Evolutionary conservation across 2,888 invertebrate genomes (phyloP).

Genomic region (Falcaria lacertinaria): DNA sequence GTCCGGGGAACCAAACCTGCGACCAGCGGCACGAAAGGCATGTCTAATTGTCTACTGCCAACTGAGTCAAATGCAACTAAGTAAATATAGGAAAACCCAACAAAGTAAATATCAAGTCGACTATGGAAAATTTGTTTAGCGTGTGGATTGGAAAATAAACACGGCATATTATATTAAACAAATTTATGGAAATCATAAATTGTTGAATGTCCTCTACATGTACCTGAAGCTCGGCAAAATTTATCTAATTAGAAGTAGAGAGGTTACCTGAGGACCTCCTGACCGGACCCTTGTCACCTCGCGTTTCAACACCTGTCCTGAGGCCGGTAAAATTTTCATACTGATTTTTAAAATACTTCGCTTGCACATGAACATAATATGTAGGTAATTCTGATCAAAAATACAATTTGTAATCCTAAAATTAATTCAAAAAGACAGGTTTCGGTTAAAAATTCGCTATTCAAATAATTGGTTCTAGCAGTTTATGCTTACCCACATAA

Average conservation of each 20-base stretch:
- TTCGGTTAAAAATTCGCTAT: too few species aligned
- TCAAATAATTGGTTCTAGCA: too few species aligned
- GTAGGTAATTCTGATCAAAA: neutral
- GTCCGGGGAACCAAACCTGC: too few species aligned
- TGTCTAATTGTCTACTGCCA: too few species aligned
- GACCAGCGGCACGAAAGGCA: too few species aligned
- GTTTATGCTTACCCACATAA: too few species aligned
- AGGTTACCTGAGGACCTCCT: conserved; percentile 23
- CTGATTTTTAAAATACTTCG: conserved; percentile 32
- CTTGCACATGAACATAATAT: conserved; percentile 4
- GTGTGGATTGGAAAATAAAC: conserved; percentile 4
- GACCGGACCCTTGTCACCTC: conserved; percentile 47
- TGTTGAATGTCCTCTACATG: neutral
- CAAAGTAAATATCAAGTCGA: too few species aligned
- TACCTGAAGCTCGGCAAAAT: conserved; percentile 19
- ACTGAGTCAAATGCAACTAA: too few species aligned
- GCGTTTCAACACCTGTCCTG: conserved; percentile 46
- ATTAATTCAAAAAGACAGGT: too few species aligned
- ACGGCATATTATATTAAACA: conserved; percentile 1
- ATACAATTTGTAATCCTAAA: too few species aligned
- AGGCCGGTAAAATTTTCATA: conserved; percentile 33
- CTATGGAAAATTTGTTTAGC: too few species aligned
- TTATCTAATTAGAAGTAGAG: conserved; percentile 36
- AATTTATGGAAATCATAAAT: neutral
- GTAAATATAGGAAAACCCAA: too few species aligned